A percentile compares a stretch with the other conserved stretches of the same genome.
Conservation (phyloP, 2,797 vertebrate species). For the Rhinoraja longicauda region DNA sequence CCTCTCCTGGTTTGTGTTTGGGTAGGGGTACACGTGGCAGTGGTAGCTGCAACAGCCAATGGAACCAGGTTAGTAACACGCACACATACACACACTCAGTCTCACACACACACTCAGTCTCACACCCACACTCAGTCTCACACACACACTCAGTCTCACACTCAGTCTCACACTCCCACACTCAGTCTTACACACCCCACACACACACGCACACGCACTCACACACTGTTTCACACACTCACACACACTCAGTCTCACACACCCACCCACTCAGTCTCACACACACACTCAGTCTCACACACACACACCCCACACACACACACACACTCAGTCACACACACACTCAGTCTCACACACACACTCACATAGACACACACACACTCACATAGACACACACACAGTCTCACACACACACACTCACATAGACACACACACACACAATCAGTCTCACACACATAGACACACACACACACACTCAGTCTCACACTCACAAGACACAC, state of each 20-base stretch:
- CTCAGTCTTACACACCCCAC: too few species aligned
- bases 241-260: not conserved
- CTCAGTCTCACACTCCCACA: not conserved
- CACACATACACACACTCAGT: not conserved
- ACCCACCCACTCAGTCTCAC: not conserved
- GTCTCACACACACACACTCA: too few species aligned
- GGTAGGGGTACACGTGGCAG: constrained; percentile 91
- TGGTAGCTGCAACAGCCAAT: constrained; percentile 68
- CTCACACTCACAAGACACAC: too few species aligned
- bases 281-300: too few species aligned
- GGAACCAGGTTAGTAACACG: not conserved
- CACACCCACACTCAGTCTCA: too few species aligned
- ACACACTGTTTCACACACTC: not conserved
- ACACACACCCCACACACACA: not conserved
- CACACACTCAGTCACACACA: not conserved
- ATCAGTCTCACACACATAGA: too few species aligned
- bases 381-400: not conserved
- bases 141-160: too few species aligned
- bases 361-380: too few species aligned
- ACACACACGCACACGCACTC: not conserved
- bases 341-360: too few species aligned
- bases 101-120: too few species aligned
- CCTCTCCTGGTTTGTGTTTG: constrained; percentile 77
- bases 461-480: not conserved
- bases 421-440: too few species aligned